Base-by-base conservation (phyloP, 2,888 invertebrate species). In the Alcis repandata region DNA sequence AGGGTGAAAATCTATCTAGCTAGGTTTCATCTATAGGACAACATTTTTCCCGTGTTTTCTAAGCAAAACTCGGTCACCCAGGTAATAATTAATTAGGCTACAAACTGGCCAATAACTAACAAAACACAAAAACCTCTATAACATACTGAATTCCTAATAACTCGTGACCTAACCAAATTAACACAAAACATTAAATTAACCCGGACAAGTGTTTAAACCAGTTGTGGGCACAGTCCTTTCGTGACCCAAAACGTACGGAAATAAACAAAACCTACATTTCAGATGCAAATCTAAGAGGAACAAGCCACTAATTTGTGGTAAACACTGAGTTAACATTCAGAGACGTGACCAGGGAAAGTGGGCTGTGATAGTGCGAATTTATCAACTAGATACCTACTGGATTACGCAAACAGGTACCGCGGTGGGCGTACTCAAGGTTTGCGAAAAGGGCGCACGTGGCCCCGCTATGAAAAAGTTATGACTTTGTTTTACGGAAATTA, bases 331-430 rank as follows among this genome's bases (percentile, higher is more conserved):
- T 69, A 70, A 71, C 78, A 72, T 67, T 72, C 59, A 48, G 66
- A 66, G 71, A 80, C 83, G 79, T 89, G 88, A 89, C 82, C 77
- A 74, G 85, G 75, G 90, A 91, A 91, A 90, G 91, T 89, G 79
- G 79, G 75, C 75, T 76, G 52, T 51, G 59, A 65, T 69, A 76
- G 77, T 76, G 82, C 78, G 74, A 80, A 84, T 82, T 82, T 80
- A 85, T 86, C 81, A 84, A 81, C 75, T 74, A 74, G 74, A 75
- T 64, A 59, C 68, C 74, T 69, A 73, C 75, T 69, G 64, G 59
- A 59, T 75, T 75, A 70, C 73, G 68, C 67, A 74, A 74, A 27
- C 20, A n/a, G 59, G 19, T 53, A 40, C 11, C 10, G 6, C 32
- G n/a, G 27, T 45, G 45, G 43, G 43, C 43, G 40, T 41, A 56